Evolutionary conservation across 1,140 invertebrate species (phyloP).

Genomic region (Hermetia illucens): DNA sequence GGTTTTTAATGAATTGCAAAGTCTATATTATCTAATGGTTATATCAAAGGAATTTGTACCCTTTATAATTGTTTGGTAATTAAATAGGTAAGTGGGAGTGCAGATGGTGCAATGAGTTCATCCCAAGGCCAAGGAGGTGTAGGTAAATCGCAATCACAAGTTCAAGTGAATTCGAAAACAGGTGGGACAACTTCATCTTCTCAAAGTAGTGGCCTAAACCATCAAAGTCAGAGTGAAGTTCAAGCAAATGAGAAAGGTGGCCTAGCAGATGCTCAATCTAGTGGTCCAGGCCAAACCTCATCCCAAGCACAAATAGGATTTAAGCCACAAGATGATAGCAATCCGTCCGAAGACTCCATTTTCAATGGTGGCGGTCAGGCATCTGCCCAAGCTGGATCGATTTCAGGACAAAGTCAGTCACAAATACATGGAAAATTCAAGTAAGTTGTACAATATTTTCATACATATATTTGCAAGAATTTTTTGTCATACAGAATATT

Average conservation of each 20-base stretch:
- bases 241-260: constrained; percentile 64
- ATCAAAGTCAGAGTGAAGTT: constrained; percentile 45
- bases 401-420: constrained; percentile 60
- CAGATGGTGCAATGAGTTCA: constrained; percentile 54
- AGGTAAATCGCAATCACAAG: constrained; percentile 62
- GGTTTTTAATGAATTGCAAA: background rate
- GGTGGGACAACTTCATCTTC: constrained; percentile 56
- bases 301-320: constrained; percentile 78
- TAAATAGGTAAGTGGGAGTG: constrained; percentile 54
- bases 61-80: no score
- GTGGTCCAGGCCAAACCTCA: constrained; percentile 64
- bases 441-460: constrained; percentile 3
- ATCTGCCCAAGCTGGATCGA: constrained; percentile 56
- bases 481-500: background rate
- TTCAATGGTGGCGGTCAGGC: constrained; percentile 60
- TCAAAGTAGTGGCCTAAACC: constrained; percentile 56
- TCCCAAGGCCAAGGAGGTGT: constrained; percentile 57
- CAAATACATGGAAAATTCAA: constrained; percentile 62
- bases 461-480: constrained; percentile 1
- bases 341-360: constrained; percentile 33
- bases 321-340: constrained; percentile 46
- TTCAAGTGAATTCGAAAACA: constrained; percentile 52
- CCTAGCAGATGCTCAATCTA: constrained; percentile 68
- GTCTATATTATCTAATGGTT: background rate
- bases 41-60: no score